These are phyloP conservation scores for Ivindomyrus marchei DNA, from an alignment of 2,113 vertebrate genomes.

Conservation along the genomic window DNA sequence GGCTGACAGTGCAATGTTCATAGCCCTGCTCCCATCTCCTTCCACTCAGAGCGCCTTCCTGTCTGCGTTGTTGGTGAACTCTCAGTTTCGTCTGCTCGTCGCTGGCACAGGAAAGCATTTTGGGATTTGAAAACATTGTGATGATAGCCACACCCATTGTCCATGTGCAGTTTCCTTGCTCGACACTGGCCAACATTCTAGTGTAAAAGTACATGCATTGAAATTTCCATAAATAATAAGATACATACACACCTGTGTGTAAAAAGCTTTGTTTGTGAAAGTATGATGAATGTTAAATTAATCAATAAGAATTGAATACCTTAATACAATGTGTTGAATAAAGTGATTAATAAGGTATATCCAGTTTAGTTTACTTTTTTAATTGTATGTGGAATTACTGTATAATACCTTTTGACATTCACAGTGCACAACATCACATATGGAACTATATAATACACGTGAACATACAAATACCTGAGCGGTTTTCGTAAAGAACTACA, in stretches of 20 bases:
- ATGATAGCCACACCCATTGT: slow-evolving; percentile 53
- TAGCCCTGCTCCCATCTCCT: not conserved
- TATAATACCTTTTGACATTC: not conserved
- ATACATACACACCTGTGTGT: not conserved
- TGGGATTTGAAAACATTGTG: slow-evolving; percentile 49
- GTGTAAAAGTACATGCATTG: not conserved
- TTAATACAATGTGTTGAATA: not conserved
- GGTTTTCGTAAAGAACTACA: slow-evolving; percentile 35
- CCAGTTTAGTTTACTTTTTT: not conserved
- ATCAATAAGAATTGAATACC: not conserved
- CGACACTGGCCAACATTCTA: slow-evolving; percentile 23
- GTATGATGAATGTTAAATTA: not conserved
- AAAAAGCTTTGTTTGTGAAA: not conserved
- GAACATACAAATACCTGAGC: not conserved
- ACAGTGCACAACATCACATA: not conserved
- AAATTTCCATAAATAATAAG: not conserved
- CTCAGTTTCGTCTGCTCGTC: slow-evolving; percentile 6
- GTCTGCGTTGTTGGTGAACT: not conserved
- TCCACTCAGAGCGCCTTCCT: not conserved
- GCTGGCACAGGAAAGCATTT: slow-evolving; percentile 32
- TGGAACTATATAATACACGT: not conserved
- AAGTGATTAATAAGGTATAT: not conserved
- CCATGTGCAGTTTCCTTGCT: slow-evolving; percentile 51
- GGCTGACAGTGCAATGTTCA: slow-evolving; percentile 30
- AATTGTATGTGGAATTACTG: not conserved